These are phyloP conservation scores for Caenorhabditis remanei DNA, from an alignment of 1,140 invertebrate genomes.

Conservation along the genomic window DNA sequence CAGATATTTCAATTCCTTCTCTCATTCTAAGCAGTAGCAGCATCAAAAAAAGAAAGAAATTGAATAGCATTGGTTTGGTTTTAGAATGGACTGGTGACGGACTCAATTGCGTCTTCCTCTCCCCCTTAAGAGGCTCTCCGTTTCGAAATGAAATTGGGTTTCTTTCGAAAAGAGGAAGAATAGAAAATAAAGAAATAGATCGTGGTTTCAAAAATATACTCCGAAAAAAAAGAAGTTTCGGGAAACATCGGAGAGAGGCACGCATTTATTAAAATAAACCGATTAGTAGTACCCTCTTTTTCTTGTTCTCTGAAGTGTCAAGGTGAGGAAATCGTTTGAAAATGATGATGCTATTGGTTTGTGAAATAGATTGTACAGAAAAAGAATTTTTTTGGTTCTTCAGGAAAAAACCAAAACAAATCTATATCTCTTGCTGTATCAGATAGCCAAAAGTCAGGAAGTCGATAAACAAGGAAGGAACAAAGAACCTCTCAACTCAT, in stretches of 20 bases:
- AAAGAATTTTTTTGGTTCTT: no score
- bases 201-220: no score
- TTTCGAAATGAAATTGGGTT: constrained; percentile 6
- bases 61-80: not conserved
- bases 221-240: not conserved
- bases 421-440: no score
- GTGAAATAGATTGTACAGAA: no score
- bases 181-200: not conserved
- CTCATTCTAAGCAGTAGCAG: not conserved
- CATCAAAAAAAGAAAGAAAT: not conserved
- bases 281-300: constrained; percentile 16
- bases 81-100: not conserved
- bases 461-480: no score
- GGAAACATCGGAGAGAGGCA: not conserved
- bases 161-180: not conserved
- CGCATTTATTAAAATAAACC: constrained; percentile 54
- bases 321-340: not conserved
- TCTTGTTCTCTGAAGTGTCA: not conserved
- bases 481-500: no score
- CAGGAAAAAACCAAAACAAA: no score
- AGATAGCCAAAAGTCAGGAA: no score
- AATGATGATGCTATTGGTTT: not conserved
- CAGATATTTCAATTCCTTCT: not conserved
- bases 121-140: no score
- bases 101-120: not conserved